Evolutionary conservation across 2,888 invertebrate species (phyloP).

Genomic region (Helicoverpa assulta): DNA sequence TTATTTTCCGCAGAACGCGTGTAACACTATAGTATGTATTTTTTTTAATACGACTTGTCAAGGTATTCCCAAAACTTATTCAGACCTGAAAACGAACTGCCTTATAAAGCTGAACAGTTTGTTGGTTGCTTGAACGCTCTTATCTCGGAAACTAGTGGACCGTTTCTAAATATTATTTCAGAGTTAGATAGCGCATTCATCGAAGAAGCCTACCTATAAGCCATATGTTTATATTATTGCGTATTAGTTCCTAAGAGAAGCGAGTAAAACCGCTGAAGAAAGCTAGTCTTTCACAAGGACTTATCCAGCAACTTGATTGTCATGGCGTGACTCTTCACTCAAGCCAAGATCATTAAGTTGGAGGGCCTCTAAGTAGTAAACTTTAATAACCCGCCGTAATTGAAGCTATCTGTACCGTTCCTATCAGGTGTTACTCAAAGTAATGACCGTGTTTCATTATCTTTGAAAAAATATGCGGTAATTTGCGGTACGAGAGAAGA

Average conservation of each 20-base stretch:
- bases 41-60: no score
- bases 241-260: background rate
- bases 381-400: constrained; percentile 76
- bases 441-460: constrained; percentile 60
- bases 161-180: no score
- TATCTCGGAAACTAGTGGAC: no score
- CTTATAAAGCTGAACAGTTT: no score
- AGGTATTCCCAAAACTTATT: no score
- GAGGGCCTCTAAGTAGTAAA: constrained; percentile 72
- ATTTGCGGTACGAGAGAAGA: background rate
- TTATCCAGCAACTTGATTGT: constrained; percentile 35
- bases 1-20: no score
- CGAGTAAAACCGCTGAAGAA: background rate
- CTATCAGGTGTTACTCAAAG: constrained; percentile 72
- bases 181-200: no score
- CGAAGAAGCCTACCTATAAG: no score
- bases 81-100: no score
- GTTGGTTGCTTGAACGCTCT: no score
- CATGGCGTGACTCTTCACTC: constrained; percentile 63
- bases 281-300: background rate
- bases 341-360: constrained; percentile 73
- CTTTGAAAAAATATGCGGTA: constrained; percentile 25
- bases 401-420: constrained; percentile 71
- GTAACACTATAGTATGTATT: no score
- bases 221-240: no score